phyloP scores from a whole-genome alignment of 2,888 invertebrate species.

The Xanthia icteritia region DNA sequence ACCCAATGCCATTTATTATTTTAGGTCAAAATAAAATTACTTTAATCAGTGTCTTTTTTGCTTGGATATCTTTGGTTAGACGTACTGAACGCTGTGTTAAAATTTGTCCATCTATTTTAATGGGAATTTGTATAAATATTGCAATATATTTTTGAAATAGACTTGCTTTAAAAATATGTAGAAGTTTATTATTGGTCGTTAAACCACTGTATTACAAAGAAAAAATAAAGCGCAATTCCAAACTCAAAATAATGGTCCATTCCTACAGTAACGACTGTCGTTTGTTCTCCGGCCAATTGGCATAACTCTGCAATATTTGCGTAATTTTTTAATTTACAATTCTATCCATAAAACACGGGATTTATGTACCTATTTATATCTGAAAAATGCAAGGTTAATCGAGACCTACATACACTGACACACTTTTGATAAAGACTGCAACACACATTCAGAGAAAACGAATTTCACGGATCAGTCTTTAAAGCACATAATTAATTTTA shows the following conservation, averaged over 20 bases:
- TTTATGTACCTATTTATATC: not conserved
- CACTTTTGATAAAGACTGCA: not conserved
- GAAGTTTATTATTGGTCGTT: not conserved
- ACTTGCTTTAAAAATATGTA: not conserved
- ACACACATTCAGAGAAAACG: not conserved
- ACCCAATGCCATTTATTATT: too few species aligned
- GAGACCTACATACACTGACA: too few species aligned
- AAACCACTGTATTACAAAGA: not conserved
- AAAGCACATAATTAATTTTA: too few species aligned
- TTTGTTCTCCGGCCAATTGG: conserved; percentile 35
- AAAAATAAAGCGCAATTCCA: conserved; percentile 15
- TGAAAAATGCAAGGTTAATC: not conserved
- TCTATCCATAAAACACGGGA: not conserved
- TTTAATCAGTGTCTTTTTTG: too few species aligned
- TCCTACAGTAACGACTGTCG: conserved; percentile 15
- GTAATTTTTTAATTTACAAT: conserved; percentile 36
- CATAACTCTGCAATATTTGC: conserved; percentile 35
- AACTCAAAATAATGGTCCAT: conserved; percentile 32
- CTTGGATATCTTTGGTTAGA: too few species aligned
- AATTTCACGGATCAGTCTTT: not conserved
- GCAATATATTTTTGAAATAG: conserved; percentile 6
- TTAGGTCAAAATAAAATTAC: too few species aligned
- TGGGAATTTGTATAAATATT: too few species aligned
- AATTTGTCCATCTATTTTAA: too few species aligned
- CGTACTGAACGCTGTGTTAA: too few species aligned